phyloP scores from a whole-genome alignment of 2,113 vertebrate species.

The Cryptomyrus ogoouensis region DNA sequence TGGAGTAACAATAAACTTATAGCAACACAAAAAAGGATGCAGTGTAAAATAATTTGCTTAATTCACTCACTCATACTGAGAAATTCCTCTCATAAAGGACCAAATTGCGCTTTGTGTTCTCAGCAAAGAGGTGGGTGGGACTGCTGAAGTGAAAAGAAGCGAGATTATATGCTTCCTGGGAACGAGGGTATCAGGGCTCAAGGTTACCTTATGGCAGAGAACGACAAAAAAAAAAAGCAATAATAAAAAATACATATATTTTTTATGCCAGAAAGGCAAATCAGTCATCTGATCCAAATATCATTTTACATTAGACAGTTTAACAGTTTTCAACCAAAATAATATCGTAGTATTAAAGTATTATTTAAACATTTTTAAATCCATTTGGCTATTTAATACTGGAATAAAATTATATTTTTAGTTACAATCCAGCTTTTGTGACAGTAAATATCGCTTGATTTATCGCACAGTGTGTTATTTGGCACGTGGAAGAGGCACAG shows the following conservation, averaged over 20 bases:
- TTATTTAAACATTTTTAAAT: not conserved
- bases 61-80: not conserved
- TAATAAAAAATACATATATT: not conserved
- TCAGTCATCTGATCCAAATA: not conserved
- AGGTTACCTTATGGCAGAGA: not conserved
- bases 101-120: not conserved
- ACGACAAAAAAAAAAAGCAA: not conserved
- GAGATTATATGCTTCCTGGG: not conserved
- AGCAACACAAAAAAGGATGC: not conserved
- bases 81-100: not conserved
- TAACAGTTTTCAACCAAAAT: not conserved
- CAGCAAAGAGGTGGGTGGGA: not conserved
- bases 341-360: not conserved
- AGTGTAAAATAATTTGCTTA: not conserved
- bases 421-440: not conserved
- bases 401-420: not conserved
- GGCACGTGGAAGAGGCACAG: not conserved
- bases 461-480: not conserved
- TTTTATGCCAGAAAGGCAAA: not conserved
- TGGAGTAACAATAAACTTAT: not conserved
- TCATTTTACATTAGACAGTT: not conserved
- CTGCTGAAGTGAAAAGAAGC: not conserved
- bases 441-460: not conserved
- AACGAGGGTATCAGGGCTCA: not conserved
- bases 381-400: not conserved